Percentiles rank a stretch among this genome's conserved stretches.
Evolutionary conservation across 2,113 vertebrate genomes (phyloP).

Genomic region (Neoarius graeffei): DNA sequence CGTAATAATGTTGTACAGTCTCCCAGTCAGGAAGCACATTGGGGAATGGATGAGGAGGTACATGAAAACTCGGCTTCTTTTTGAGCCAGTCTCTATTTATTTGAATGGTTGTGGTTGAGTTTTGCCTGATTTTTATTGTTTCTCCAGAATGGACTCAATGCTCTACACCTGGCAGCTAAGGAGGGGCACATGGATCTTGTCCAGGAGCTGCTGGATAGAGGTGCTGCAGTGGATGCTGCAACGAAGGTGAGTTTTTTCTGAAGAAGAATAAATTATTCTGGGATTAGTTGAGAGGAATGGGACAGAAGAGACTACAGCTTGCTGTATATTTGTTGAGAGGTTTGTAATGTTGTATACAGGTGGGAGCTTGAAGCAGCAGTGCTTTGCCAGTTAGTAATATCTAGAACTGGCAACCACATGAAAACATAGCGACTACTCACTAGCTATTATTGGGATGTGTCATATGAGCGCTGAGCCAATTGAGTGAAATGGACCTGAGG

Average conservation of each 20-base stretch:
- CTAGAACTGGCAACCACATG: neutral
- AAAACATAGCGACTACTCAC: slow-evolving; percentile 1
- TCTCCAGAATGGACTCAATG: slow-evolving; percentile 96
- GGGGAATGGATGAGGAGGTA: slow-evolving; percentile 49
- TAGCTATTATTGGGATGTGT: slow-evolving; percentile 8
- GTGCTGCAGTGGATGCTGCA: slow-evolving; percentile 87
- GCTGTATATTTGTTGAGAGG: neutral
- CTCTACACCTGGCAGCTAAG: slow-evolving; percentile 94
- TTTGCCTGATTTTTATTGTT: slow-evolving; percentile 27
- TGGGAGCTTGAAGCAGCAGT: neutral
- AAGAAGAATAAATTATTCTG: neutral
- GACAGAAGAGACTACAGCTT: too few species aligned
- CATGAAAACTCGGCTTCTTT: neutral
- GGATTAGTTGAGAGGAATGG: neutral
- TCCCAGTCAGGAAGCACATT: slow-evolving; percentile 21
- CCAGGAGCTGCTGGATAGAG: slow-evolving; percentile 92
- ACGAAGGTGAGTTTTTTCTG: slow-evolving; percentile 82
- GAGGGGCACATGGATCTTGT: slow-evolving; percentile 95
- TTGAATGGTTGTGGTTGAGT: neutral
- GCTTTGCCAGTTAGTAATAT: neutral
- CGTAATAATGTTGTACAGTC: neutral
- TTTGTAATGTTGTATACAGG: neutral
- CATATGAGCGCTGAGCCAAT: neutral
- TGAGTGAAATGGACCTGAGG: neutral
- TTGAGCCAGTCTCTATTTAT: neutral